phyloP scores from a whole-genome alignment of 30 jellyfish, hydroid and myxozoan genomes.

The Hydractinia echinata region DNA sequence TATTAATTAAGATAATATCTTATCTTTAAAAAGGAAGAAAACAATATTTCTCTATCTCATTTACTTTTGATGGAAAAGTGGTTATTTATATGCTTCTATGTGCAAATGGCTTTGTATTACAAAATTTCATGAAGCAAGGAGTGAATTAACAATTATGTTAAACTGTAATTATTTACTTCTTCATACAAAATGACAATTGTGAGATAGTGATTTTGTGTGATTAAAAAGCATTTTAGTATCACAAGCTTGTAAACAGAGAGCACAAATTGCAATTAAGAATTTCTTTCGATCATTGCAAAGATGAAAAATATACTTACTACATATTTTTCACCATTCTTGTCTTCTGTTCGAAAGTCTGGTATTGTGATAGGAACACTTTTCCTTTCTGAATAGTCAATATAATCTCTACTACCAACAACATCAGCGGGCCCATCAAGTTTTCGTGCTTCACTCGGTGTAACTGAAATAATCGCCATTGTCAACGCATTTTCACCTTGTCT shows the following conservation, averaged over 20 bases:
- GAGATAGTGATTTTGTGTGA: too few relatives aligned
- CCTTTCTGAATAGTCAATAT: slow-evolving; percentile 72
- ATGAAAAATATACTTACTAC: slow-evolving; percentile 50
- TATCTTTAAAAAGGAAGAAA: too few relatives aligned
- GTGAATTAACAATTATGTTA: too few relatives aligned
- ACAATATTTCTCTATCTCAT: too few relatives aligned
- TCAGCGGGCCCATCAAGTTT: slow-evolving; percentile 91
- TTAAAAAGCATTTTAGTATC: too few relatives aligned
- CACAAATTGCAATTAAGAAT: background rate
- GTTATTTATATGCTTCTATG: too few relatives aligned
- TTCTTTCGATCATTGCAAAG: background rate
- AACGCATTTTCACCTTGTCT: slow-evolving; percentile 78
- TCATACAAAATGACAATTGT: too few relatives aligned
- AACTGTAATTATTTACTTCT: too few relatives aligned
- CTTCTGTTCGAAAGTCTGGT: slow-evolving; percentile 81
- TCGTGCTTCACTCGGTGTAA: slow-evolving; percentile 97
- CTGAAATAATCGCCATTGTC: slow-evolving; percentile 73
- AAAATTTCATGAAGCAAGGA: too few relatives aligned
- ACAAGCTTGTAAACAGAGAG: background rate
- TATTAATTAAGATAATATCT: too few relatives aligned
- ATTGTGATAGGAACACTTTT: slow-evolving; percentile 78
- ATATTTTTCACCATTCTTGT: slow-evolving; percentile 81
- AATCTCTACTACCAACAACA: slow-evolving; percentile 50
- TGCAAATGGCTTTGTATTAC: too few relatives aligned
- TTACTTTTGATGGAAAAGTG: too few relatives aligned